Conservation (phyloP, 2,888 invertebrate species). For the Mythimna vitellina region DNA sequence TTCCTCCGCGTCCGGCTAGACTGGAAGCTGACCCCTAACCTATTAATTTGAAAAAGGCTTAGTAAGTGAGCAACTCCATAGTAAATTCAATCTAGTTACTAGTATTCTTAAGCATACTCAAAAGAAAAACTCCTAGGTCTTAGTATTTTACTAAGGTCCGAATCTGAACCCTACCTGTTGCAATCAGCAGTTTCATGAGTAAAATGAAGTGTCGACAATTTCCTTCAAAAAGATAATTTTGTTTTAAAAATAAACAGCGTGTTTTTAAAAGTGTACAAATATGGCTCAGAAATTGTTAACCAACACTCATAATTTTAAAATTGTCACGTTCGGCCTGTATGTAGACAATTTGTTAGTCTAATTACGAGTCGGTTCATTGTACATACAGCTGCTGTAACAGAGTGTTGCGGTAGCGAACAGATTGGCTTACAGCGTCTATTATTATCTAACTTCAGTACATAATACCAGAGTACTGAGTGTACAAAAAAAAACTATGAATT, state of each 20-base stretch:
- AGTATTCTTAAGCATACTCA: no score
- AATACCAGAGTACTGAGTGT: background rate
- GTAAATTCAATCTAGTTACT: no score
- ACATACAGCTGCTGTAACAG: slow-evolving; percentile 26
- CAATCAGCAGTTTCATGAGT: background rate
- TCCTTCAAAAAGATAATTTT: background rate
- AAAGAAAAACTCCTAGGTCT: background rate
- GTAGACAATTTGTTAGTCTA: slow-evolving; percentile 47
- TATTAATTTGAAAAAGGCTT: no score
- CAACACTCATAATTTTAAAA: slow-evolving; percentile 18
- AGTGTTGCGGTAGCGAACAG: slow-evolving; percentile 30
- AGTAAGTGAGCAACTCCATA: no score
- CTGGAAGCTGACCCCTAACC: no score
- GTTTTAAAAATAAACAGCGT: background rate
- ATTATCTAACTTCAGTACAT: slow-evolving; percentile 12
- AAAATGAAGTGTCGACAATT: background rate
- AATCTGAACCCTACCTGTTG: background rate
- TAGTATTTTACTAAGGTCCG: background rate
- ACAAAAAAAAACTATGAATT: slow-evolving; percentile 40
- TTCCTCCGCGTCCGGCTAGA: no score
- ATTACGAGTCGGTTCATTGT: slow-evolving; percentile 46
- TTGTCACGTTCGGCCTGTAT: slow-evolving; percentile 27
- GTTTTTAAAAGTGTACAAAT: slow-evolving; percentile 1
- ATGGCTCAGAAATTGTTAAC: background rate
- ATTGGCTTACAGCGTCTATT: slow-evolving; percentile 13